Evolutionary conservation across 2,888 invertebrate species (phyloP).

Genomic region (Mythimna albipuncta): DNA sequence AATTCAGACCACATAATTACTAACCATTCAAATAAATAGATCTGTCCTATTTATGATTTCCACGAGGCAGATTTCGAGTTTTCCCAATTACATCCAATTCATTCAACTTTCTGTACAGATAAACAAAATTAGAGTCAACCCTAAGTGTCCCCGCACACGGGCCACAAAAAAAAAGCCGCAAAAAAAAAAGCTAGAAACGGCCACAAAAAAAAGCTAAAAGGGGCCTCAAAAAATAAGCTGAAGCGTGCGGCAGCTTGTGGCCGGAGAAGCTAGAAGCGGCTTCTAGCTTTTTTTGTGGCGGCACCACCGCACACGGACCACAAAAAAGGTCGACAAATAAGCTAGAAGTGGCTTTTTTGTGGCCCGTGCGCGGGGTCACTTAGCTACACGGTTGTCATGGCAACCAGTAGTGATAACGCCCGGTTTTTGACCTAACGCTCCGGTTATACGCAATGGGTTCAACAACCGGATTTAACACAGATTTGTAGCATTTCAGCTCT

Average conservation of each 20-base stretch:
- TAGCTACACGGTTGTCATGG: slow-evolving; percentile 42
- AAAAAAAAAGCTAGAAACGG: too few relatives aligned
- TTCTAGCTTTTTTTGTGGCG: too few relatives aligned
- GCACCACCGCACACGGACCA: too few relatives aligned
- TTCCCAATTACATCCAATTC: background rate
- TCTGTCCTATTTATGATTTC: background rate
- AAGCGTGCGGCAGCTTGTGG: too few relatives aligned
- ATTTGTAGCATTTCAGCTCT: slow-evolving; percentile 50
- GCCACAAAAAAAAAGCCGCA: too few relatives aligned
- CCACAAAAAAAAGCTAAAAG: too few relatives aligned
- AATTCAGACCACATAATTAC: background rate
- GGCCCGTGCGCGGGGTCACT: background rate
- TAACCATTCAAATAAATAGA: background rate
- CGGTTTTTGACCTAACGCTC: slow-evolving; percentile 50
- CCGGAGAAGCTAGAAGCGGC: too few relatives aligned
- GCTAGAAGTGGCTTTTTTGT: too few relatives aligned
- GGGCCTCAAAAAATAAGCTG: too few relatives aligned
- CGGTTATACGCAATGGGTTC: slow-evolving; percentile 48
- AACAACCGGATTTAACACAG: slow-evolving; percentile 60
- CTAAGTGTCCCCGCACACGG: background rate
- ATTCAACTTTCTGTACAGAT: slow-evolving; percentile 13
- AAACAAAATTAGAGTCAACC: slow-evolving; percentile 35
- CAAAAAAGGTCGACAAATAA: too few relatives aligned
- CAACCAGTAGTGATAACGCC: slow-evolving; percentile 59
- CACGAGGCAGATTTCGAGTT: background rate